phyloP scores from a whole-genome alignment of 30 jellyfish, hydroid and myxozoan species.

The Clytia hemisphaerica region DNA sequence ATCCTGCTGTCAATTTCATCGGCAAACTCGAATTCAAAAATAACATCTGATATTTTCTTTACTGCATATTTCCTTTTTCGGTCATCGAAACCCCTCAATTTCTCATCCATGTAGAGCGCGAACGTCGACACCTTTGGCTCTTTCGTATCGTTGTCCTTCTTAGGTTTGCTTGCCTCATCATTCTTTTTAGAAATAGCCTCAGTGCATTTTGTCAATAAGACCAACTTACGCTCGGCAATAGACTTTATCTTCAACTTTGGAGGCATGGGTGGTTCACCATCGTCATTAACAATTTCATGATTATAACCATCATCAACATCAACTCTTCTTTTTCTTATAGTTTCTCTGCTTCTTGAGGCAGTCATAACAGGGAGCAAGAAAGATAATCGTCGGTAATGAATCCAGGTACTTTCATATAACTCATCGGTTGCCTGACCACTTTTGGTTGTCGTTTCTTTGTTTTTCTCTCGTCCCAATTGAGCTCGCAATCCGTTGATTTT shows the following conservation, averaged over 20 bases:
- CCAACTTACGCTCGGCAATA: background rate
- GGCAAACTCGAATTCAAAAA: constrained; percentile 32
- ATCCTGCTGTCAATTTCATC: no score
- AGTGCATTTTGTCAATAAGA: background rate
- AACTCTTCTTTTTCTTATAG: background rate
- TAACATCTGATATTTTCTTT: constrained; percentile 27
- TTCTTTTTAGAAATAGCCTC: background rate
- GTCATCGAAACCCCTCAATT: constrained; percentile 13
- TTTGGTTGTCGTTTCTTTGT: background rate
- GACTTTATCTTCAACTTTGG: background rate
- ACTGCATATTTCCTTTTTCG: constrained; percentile 29
- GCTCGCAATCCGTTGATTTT: background rate
- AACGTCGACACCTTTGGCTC: background rate
- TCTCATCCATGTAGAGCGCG: constrained; percentile 25
- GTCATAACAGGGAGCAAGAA: constrained; percentile 2
- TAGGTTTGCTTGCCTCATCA: background rate
- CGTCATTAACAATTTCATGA: background rate
- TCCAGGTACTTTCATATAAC: constrained; percentile 4
- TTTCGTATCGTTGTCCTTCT: background rate
- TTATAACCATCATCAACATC: background rate
- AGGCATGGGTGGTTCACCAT: no score
- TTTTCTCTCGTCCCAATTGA: constrained; percentile 4
- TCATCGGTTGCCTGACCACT: constrained; percentile 27
- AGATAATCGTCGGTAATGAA: background rate
- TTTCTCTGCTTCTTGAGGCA: constrained; percentile 36